Percentiles rank a stretch among this genome's conserved stretches.
These are phyloP conservation scores for Stenchaetothrips biformis DNA, from an alignment of 2,888 invertebrate species.

Conservation along the genomic window DNA sequence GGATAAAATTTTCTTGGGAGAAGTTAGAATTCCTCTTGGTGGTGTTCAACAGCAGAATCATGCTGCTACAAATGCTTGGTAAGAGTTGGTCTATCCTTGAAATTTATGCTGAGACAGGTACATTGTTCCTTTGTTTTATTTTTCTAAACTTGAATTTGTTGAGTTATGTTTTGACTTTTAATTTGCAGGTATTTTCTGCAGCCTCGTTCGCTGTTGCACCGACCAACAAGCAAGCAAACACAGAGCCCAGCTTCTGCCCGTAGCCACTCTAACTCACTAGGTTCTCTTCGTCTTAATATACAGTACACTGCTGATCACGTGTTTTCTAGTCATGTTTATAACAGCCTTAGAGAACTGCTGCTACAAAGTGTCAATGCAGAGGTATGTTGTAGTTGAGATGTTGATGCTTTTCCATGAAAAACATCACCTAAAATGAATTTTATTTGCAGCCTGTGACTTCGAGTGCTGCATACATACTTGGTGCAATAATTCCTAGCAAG, in stretches of 20 bases:
- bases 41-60: slow-evolving; percentile 58
- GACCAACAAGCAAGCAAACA: slow-evolving; percentile 40
- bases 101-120: background rate
- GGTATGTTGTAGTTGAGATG: slow-evolving; percentile 48
- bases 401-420: background rate
- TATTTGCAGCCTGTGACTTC: slow-evolving; percentile 64
- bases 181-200: slow-evolving; percentile 67
- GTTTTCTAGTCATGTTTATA: slow-evolving; percentile 75
- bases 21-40: slow-evolving; percentile 72
- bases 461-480: slow-evolving; percentile 76
- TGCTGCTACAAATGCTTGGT: slow-evolving; percentile 70
- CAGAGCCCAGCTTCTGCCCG: slow-evolving; percentile 60
- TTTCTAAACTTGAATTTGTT: background rate
- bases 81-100: slow-evolving; percentile 41
- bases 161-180: slow-evolving; percentile 29
- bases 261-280: slow-evolving; percentile 62
- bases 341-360: slow-evolving; percentile 69
- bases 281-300: slow-evolving; percentile 77
- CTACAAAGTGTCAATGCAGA: slow-evolving; percentile 61
- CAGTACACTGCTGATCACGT: slow-evolving; percentile 88
- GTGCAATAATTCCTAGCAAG: slow-evolving; percentile 80
- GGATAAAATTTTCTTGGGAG: slow-evolving; percentile 81
- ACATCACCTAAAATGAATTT: background rate
- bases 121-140: slow-evolving; percentile 1
- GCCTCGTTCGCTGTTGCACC: slow-evolving; percentile 52